Base-by-base conservation (phyloP, 1,140 invertebrate genomes). In the Zaprionus inermis region DNA sequence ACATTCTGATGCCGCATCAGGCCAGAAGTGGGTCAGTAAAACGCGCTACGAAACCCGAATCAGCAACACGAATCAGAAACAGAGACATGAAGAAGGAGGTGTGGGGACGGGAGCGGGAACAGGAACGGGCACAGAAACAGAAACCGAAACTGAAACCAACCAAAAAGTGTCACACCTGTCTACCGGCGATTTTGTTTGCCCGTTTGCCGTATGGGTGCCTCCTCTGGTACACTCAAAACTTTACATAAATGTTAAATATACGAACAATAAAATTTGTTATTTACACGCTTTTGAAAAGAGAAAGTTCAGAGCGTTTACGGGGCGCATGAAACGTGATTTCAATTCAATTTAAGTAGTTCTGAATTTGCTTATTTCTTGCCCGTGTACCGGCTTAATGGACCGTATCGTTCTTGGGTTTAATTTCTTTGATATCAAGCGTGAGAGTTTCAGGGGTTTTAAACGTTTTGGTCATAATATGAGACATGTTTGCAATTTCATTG, bases 231-330 rank as follows among this genome's bases (percentile, higher is more conserved):
- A 68, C 55, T 69, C 34, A 60, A 68, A 78, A 72, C 59, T 78
- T 85, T 81, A 78, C 64, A 90, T 84, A 89, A 89, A 89, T 84
- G 84, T 84, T 88, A 80, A 84, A 84, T 65, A 72, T 60, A 65
- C 76, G 77, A 79, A 88, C 82, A 89, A 88, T 88, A 89, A 90
- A 89, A 89, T 5, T 74, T 89, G 76, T 89, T 84, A 89, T 90
- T 90, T 90, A 89, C 85, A 90, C 59, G 81, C 56, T 77, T 85
- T 78, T 90, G 85, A 79, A 89, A 89, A 89, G 85, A 89, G 85
- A 89, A 89, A 89, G 85, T 89, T 63, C 84, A 75, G 80, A 72
- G 60, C 57, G 56, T 61, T 49, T 56, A 38, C 58, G 44, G 74
- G 44, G 74, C 78, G 60, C 63, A 66, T 51, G 51, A 81, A 61